Evolutionary conservation across 2,797 vertebrate species (phyloP).

Genomic region (Anabacerthia variegaticeps): DNA sequence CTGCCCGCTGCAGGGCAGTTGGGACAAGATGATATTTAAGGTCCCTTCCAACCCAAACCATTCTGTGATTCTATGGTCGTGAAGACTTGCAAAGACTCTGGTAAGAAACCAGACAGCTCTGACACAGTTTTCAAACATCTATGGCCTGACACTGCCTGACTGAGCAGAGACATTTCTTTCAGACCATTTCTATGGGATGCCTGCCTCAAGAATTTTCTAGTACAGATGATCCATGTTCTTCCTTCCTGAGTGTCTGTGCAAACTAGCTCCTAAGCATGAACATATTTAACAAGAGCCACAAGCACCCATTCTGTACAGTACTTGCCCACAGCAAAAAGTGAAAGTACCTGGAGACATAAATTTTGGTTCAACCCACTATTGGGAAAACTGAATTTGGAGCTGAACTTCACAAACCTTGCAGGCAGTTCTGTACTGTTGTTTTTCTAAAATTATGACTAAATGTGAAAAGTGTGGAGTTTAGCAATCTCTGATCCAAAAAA

Average conservation of each 20-base stretch:
- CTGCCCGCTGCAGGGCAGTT: neutral
- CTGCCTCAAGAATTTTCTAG: neutral
- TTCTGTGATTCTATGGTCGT: neutral
- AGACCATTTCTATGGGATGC: neutral
- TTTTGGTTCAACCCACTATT: neutral
- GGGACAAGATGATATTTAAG: neutral
- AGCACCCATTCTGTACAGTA: neutral
- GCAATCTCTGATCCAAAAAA: conserved; percentile 64
- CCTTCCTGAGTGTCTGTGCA: neutral
- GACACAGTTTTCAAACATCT: neutral
- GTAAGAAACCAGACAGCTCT: neutral
- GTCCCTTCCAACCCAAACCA: neutral
- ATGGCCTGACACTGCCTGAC: neutral
- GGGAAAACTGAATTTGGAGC: conserved; percentile 10
- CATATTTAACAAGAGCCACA: neutral
- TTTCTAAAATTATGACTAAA: conserved; percentile 62
- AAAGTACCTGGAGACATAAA: neutral
- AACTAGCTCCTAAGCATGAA: neutral
- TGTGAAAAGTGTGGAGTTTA: conserved; percentile 60
- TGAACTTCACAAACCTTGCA: conserved; percentile 35
- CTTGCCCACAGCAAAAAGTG: neutral
- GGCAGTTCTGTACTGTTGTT: conserved; percentile 41
- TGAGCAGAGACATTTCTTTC: neutral
- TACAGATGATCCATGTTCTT: neutral
- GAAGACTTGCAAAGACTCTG: neutral